Evolutionary conservation across 2,113 vertebrate genomes (phyloP).

Genomic region (Ia io): DNA sequence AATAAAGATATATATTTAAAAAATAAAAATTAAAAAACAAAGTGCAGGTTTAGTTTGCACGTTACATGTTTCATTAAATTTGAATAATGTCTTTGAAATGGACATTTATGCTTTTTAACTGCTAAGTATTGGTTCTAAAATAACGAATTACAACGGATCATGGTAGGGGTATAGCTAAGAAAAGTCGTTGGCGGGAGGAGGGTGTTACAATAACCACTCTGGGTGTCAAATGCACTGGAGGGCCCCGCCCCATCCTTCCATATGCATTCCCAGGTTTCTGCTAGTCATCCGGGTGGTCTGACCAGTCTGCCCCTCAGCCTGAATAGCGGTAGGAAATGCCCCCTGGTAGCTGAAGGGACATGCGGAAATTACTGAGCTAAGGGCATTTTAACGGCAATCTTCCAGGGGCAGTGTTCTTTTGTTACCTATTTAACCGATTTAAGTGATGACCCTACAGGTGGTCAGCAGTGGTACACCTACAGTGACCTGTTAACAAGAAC

Average conservation of each 20-base stretch:
- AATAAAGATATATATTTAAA: too few species aligned
- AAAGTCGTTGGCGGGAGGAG: not conserved
- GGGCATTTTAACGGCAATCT: not conserved
- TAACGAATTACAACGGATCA: not conserved
- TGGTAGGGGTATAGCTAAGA: not conserved
- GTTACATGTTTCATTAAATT: not conserved
- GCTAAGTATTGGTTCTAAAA: not conserved
- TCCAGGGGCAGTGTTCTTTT: not conserved
- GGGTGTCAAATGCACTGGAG: not conserved
- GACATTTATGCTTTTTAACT: not conserved
- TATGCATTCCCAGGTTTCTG: too few species aligned
- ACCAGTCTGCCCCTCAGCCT: too few species aligned
- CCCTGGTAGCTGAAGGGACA: not conserved
- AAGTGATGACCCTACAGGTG: not conserved
- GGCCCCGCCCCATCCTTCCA: fast-evolving
- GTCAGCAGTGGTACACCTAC: not conserved
- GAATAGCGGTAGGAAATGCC: not conserved
- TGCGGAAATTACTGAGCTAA: not conserved
- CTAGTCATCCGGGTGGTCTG: not conserved
- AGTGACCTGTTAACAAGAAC: not conserved
- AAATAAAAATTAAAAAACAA: too few species aligned
- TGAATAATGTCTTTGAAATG: not conserved
- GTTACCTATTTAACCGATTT: not conserved
- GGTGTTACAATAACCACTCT: not conserved
- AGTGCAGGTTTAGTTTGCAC: not conserved